A percentile compares a stretch with the other conserved stretches of the same genome.
These are phyloP conservation scores for Palythoa grandiflora DNA, from an alignment of 92 coral and sea anemone genomes.

Conservation along the genomic window DNA sequence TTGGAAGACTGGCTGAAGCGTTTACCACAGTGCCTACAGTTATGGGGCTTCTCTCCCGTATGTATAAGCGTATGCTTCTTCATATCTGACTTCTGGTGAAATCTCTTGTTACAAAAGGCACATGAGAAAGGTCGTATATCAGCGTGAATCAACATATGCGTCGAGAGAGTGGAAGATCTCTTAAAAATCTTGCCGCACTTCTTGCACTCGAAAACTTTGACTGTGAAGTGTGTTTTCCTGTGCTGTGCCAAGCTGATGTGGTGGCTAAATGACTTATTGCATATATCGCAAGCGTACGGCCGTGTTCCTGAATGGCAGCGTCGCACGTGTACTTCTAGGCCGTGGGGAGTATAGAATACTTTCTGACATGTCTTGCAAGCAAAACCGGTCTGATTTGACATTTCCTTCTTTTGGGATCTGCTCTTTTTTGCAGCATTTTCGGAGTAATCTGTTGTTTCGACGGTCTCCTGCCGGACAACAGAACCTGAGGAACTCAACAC, in stretches of 20 bases:
- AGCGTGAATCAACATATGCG: slow-evolving; percentile 97
- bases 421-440: neutral
- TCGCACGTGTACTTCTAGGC: slow-evolving; percentile 96
- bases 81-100: slow-evolving; percentile 99
- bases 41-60: slow-evolving; percentile 96
- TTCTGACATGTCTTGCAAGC: slow-evolving; percentile 96
- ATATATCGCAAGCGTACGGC: slow-evolving; percentile 85
- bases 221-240: slow-evolving; percentile 79
- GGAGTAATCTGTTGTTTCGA: neutral
- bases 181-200: slow-evolving; percentile 91
- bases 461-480: neutral
- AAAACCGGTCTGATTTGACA: slow-evolving; percentile 54
- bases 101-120: slow-evolving; percentile 89
- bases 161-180: slow-evolving; percentile 93
- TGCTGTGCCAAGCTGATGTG: slow-evolving; percentile 91
- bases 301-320: slow-evolving; percentile 86
- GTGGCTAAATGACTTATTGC: slow-evolving; percentile 93
- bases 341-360: slow-evolving; percentile 90
- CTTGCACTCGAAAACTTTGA: slow-evolving; percentile 83
- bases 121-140: slow-evolving; percentile 97
- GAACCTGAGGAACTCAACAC: neutral
- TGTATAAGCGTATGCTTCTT: slow-evolving; percentile 94
- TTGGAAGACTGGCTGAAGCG: slow-evolving; percentile 97
- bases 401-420: neutral
- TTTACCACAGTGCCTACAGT: slow-evolving; percentile 90